Conservation (phyloP, 1,140 invertebrate genomes). For the Drosophila pruinosa region DNA sequence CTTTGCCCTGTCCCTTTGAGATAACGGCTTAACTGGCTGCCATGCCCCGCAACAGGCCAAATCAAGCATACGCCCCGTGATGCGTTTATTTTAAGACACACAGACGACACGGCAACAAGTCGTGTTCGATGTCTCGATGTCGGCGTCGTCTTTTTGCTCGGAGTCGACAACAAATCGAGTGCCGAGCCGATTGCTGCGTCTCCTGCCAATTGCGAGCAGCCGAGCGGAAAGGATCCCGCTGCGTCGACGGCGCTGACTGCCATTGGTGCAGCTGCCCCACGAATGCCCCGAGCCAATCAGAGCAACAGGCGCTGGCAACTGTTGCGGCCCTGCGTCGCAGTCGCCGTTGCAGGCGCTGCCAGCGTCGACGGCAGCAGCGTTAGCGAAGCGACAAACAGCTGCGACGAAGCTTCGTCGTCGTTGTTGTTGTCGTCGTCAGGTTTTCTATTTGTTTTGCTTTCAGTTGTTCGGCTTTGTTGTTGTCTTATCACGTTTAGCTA, state of each 20-base stretch:
- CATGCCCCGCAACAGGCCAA: not conserved
- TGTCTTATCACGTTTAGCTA: slow-evolving; percentile 79
- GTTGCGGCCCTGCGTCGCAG: slow-evolving; percentile 19
- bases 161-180: not conserved
- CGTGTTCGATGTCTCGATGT: not conserved
- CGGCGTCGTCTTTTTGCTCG: not conserved
- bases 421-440: slow-evolving; percentile 56
- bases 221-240: slow-evolving; percentile 45
- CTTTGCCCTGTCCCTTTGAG: not conserved
- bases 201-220: slow-evolving; percentile 49
- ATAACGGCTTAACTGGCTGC: not conserved
- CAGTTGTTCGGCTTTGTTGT: slow-evolving; percentile 63
- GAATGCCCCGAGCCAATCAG: slow-evolving; percentile 50
- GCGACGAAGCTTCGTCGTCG: slow-evolving; percentile 13
- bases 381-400: slow-evolving; percentile 31
- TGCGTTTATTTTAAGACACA: slow-evolving; percentile 35
- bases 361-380: not conserved
- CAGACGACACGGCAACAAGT: slow-evolving; percentile 58
- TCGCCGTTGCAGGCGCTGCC: not conserved
- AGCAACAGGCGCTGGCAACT: slow-evolving; percentile 50
- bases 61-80: slow-evolving; percentile 64
- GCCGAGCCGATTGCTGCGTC: not conserved
- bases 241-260: slow-evolving; percentile 1
- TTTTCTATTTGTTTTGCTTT: slow-evolving; percentile 80
- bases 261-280: slow-evolving; percentile 44